phyloP scores from a whole-genome alignment of 2,113 vertebrate species.

The Lamprotornis superbus region DNA sequence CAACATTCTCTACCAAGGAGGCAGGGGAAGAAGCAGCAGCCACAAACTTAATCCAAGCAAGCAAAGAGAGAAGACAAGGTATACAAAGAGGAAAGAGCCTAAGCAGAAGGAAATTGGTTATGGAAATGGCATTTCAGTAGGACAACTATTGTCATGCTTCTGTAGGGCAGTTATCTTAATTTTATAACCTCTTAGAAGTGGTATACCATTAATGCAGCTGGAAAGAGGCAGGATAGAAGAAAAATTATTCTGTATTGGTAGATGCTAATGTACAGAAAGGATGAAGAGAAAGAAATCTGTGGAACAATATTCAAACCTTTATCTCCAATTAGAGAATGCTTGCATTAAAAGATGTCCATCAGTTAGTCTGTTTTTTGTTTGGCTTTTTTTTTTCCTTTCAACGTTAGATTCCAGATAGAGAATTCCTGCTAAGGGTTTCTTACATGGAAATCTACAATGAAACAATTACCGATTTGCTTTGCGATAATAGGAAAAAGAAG shows the following conservation, averaged over 20 bases:
- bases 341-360: neutral
- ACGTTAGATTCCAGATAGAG: constrained; percentile 86
- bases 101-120: neutral
- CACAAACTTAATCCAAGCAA: neutral
- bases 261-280: neutral
- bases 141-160: neutral
- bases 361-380: neutral
- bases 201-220: neutral
- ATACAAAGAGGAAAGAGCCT: neutral
- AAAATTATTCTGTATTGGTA: neutral
- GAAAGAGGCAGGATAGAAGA: neutral
- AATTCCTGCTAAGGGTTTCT: constrained; percentile 93
- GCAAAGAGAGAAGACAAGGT: neutral
- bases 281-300: neutral
- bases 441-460: constrained; percentile 99
- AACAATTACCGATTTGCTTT: constrained; percentile 90
- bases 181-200: neutral
- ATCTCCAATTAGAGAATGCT: neutral
- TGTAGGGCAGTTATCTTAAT: neutral
- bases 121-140: neutral
- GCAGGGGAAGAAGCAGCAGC: neutral
- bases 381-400: neutral
- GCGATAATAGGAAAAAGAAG: constrained; percentile 87
- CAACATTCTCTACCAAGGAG: neutral
- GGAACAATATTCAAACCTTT: neutral